These are phyloP conservation scores for Apogon hyalosoma DNA, from an alignment of 2,797 vertebrate genomes.

Conservation along the genomic window DNA sequence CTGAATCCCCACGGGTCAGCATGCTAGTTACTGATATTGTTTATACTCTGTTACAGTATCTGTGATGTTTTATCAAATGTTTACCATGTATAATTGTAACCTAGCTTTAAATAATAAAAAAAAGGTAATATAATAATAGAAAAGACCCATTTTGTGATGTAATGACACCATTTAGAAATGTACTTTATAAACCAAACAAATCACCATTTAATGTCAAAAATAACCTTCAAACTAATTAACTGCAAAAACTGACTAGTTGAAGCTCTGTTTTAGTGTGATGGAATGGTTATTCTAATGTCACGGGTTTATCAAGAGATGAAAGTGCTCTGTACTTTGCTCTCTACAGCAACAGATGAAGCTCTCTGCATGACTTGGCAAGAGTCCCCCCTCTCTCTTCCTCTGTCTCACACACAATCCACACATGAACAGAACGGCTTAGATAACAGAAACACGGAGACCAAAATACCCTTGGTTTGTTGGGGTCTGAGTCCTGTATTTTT, in stretches of 20 bases:
- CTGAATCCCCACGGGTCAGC: too few species aligned
- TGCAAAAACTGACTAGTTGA: not conserved
- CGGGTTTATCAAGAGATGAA: slow-evolving; percentile 35
- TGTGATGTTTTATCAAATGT: too few species aligned
- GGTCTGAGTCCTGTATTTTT: slow-evolving; percentile 58
- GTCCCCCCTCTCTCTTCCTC: not conserved
- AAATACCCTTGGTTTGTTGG: slow-evolving; percentile 36
- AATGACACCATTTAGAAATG: too few species aligned
- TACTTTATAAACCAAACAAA: not conserved
- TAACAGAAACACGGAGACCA: slow-evolving; percentile 36
- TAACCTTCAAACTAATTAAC: not conserved
- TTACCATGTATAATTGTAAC: too few species aligned
- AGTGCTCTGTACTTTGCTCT: slow-evolving; percentile 29
- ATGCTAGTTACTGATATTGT: too few species aligned
- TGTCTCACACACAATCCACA: slow-evolving; percentile 11
- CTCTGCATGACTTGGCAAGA: slow-evolving; percentile 74
- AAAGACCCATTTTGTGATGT: too few species aligned
- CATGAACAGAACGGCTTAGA: slow-evolving; percentile 38
- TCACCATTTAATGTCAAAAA: not conserved
- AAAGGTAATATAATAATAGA: too few species aligned
- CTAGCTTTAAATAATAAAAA: too few species aligned
- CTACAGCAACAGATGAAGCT: slow-evolving; percentile 76
- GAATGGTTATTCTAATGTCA: slow-evolving; percentile 32
- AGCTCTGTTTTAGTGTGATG: slow-evolving; percentile 1
- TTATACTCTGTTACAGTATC: too few species aligned